Conservation (phyloP, 92 coral and sea anemone species). For the Epizoanthus ramosus region DNA sequence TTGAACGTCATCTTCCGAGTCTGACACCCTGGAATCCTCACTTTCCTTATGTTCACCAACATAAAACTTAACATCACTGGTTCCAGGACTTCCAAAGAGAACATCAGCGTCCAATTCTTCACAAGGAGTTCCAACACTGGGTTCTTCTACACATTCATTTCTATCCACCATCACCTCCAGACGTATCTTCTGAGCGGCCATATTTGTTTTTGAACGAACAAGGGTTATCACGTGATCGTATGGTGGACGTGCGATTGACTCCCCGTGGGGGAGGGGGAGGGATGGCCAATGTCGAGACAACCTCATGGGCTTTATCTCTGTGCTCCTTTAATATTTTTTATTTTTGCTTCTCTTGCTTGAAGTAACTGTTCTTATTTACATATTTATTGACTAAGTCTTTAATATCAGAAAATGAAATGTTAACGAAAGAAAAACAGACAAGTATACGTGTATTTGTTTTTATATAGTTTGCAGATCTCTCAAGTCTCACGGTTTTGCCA, state of each 20-base stretch:
- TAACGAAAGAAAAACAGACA: too few relatives aligned
- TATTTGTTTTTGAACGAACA: constrained; percentile 37
- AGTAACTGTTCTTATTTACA: too few relatives aligned
- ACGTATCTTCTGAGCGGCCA: constrained; percentile 69
- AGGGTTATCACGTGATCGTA: constrained; percentile 17
- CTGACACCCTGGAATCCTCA: constrained; percentile 34
- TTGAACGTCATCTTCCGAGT: constrained; percentile 64
- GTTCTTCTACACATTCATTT: constrained; percentile 38
- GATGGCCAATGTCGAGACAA: too few relatives aligned
- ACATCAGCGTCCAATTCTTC: constrained; percentile 74
- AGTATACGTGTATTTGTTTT: too few relatives aligned
- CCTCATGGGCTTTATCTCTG: too few relatives aligned
- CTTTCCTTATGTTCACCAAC: constrained; percentile 55
- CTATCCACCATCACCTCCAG: constrained; percentile 46
- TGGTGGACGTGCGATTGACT: not conserved
- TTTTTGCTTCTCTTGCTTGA: too few relatives aligned
- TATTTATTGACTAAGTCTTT: too few relatives aligned
- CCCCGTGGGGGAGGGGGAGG: too few relatives aligned
- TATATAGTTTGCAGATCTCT: too few relatives aligned
- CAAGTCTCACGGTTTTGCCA: too few relatives aligned
- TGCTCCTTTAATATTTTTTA: too few relatives aligned
- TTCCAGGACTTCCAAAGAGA: constrained; percentile 60
- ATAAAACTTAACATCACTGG: constrained; percentile 10
- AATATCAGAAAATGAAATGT: too few relatives aligned
- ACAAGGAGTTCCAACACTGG: constrained; percentile 61